Evolutionary conservation across 2,113 vertebrate genomes (phyloP), one percentile per base, ranked within the genome.

Genomic region (Redunca redunca): DNA sequence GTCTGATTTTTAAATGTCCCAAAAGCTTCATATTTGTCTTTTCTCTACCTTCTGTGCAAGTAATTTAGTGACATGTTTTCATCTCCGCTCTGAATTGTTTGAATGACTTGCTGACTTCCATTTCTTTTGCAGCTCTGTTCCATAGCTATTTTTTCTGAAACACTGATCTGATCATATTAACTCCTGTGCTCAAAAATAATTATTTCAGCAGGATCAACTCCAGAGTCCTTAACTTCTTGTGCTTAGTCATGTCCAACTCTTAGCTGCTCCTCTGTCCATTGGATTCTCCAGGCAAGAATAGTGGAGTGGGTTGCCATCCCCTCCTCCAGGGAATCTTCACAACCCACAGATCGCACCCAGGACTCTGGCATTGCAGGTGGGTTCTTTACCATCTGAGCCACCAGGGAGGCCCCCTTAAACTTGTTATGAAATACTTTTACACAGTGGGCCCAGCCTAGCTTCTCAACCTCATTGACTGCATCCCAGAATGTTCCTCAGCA

Each of bases 1-100:
- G 60, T 93, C 84, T 87, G 87, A 96, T 90, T 90, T 94, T 94
- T 92, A 58, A 74, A 36, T 62, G 67, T 90, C 82, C 85, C 93
- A 26, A 58, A 82, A 91, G n/a, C 52, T 67, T 88, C 67, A 16
- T 91, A 40, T 60, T 62, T 71, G 46, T 71, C 55, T 78, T 23
- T 84, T 50, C 43, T 84, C 46, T 78, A 40, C 48, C 30, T 58
- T 62, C 14, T 11, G 36, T 43, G 23, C 82, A 77, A 43, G 48
- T 87, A 77, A 14, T 43, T 26, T 43, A 77, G 40, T 77, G 43
- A 80, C 7, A 80, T 43, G 50, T 84, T 26, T 40, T 90, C 62
- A 2, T 19, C n/a, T 94, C 57, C 93, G 36, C 40, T 88, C 16
- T 81, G 26, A 92, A 60, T 48, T 57, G 13, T 36, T 60, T 11